Percentiles rank a stretch among this genome's conserved stretches.
Evolutionary conservation across 2,888 invertebrate species (phyloP).

Genomic region (Ectemnius continuus): DNA sequence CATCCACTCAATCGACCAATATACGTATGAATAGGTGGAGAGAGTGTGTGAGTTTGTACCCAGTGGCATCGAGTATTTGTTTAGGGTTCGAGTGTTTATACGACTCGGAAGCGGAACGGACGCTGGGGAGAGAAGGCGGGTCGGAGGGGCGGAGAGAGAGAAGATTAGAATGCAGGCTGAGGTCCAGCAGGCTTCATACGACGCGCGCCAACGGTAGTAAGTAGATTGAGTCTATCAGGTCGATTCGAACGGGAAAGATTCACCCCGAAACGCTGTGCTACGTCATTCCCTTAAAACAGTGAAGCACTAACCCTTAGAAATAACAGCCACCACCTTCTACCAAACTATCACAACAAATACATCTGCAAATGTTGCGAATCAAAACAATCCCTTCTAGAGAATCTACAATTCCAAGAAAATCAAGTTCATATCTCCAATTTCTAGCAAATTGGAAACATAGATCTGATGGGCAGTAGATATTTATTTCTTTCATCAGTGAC

Average conservation of each 20-base stretch:
- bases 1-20: slow-evolving; percentile 53
- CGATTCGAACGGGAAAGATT: slow-evolving; percentile 14
- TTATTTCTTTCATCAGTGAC: too few relatives aligned
- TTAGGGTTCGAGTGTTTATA: slow-evolving; percentile 62
- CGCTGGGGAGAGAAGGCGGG: not conserved
- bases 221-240: slow-evolving; percentile 59
- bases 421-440: too few relatives aligned
- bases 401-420: too few relatives aligned
- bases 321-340: slow-evolving; percentile 21
- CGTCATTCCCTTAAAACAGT: slow-evolving; percentile 29
- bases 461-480: too few relatives aligned
- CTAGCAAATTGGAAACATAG: too few relatives aligned
- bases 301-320: slow-evolving; percentile 17
- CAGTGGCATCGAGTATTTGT: slow-evolving; percentile 58
- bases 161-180: slow-evolving; percentile 44
- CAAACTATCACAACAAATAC: too few relatives aligned
- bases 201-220: slow-evolving; percentile 46
- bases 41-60: slow-evolving; percentile 30
- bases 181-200: slow-evolving; percentile 19
- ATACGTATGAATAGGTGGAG: not conserved
- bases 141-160: slow-evolving; percentile 28
- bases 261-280: slow-evolving; percentile 27
- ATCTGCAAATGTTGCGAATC: too few relatives aligned
- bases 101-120: slow-evolving; percentile 50
- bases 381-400: too few relatives aligned